These are phyloP conservation scores for Aratinga solstitialis DNA, from an alignment of 2,797 vertebrate genomes.

Conservation along the genomic window DNA sequence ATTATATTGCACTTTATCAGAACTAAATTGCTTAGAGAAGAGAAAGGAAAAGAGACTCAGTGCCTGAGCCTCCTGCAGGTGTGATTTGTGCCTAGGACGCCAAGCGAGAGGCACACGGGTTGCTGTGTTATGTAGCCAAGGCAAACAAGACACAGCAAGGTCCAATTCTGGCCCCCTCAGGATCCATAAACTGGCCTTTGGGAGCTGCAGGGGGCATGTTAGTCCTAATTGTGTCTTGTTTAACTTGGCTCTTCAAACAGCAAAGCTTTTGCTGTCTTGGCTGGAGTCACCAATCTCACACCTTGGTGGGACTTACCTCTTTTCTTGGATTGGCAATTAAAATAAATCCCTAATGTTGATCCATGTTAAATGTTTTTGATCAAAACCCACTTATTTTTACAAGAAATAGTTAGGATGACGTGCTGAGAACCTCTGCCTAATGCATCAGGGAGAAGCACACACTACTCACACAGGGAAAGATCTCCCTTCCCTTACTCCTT, in stretches of 20 bases:
- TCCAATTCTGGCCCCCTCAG: slow-evolving; percentile 31
- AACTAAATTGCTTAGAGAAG: background rate
- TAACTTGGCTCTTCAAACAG: slow-evolving; percentile 62
- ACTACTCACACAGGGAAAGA: background rate
- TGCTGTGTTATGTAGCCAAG: slow-evolving; percentile 49
- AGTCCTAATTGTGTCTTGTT: slow-evolving; percentile 70
- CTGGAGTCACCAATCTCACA: slow-evolving; percentile 40
- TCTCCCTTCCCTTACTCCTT: background rate
- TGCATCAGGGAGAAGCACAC: background rate
- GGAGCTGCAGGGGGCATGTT: slow-evolving; percentile 58
- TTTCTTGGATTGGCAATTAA: background rate
- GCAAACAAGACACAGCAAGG: slow-evolving; percentile 58
- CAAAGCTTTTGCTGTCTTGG: slow-evolving; percentile 53
- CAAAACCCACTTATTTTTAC: slow-evolving; percentile 24
- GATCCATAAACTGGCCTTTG: slow-evolving; percentile 40
- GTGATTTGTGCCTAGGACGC: slow-evolving; percentile 41
- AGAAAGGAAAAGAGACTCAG: background rate
- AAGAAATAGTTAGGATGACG: background rate
- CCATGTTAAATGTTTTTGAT: slow-evolving; percentile 24
- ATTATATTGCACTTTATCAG: background rate
- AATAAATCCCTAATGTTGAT: background rate
- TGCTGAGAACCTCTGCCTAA: background rate
- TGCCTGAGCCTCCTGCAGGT: slow-evolving; percentile 43
- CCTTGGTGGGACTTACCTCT: slow-evolving; percentile 36
- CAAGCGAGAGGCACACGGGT: background rate